These are phyloP conservation scores for Lampris megalopsis DNA, from an alignment of 2,113 vertebrate genomes.

Conservation along the genomic window DNA sequence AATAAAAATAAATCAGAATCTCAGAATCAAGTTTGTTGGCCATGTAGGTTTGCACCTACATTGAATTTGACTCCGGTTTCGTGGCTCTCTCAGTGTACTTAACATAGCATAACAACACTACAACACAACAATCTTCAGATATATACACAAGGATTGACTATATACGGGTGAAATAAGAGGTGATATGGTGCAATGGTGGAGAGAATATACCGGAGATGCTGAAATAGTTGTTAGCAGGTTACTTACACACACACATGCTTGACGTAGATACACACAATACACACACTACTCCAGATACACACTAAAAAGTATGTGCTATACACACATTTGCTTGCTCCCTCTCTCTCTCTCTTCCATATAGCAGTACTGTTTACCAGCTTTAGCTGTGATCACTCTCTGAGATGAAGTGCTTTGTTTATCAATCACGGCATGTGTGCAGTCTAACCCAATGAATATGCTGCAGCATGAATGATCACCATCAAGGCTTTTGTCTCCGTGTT, in stretches of 20 bases:
- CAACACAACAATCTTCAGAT: too few species aligned
- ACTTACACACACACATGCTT: neutral
- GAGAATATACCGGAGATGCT: too few species aligned
- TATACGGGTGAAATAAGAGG: too few species aligned
- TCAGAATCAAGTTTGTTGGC: neutral
- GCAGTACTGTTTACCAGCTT: constrained; percentile 8
- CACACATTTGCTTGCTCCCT: constrained; percentile 5
- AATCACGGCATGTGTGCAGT: constrained; percentile 50
- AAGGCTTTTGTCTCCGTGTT: constrained; percentile 20
- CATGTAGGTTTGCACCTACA: too few species aligned
- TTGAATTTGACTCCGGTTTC: too few species aligned
- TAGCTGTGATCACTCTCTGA: constrained; percentile 27
- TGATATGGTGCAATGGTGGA: too few species aligned
- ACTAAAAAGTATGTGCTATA: neutral
- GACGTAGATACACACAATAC: neutral
- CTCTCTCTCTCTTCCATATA: constrained; percentile 4
- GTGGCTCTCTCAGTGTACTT: too few species aligned
- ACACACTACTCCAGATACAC: neutral
- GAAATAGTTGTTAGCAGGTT: too few species aligned
- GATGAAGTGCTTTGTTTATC: constrained; percentile 51
- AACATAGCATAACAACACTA: too few species aligned
- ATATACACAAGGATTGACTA: too few species aligned
- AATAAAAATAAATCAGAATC: neutral
- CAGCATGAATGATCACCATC: constrained; percentile 45
- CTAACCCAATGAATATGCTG: constrained; percentile 38